Percentiles rank a stretch among this genome's conserved stretches.
Evolutionary conservation across 2,113 vertebrate species (phyloP).

Genomic region (Sinosuthora webbiana): DNA sequence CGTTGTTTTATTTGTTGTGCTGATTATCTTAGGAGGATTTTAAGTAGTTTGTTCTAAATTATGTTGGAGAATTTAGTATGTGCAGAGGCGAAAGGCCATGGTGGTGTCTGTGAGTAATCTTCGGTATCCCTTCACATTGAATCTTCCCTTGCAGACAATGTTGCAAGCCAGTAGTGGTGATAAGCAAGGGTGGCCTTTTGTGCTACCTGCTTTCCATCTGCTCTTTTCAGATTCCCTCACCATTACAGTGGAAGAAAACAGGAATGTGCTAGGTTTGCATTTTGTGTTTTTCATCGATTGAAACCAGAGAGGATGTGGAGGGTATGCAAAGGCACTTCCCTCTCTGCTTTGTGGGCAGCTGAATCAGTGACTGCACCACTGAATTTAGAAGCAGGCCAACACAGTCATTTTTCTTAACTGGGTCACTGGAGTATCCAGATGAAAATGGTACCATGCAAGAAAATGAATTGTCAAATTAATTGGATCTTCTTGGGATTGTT

Average conservation of each 20-base stretch:
- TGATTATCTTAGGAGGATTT: background rate
- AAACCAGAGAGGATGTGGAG: background rate
- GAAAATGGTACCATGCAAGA: background rate
- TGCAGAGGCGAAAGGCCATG: background rate
- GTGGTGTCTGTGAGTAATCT: background rate
- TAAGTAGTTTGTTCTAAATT: background rate
- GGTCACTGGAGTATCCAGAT: background rate
- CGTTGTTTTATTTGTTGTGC: background rate
- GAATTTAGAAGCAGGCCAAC: background rate
- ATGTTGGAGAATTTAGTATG: background rate
- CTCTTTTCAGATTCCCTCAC: background rate
- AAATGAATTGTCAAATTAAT: background rate
- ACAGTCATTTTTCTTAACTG: background rate
- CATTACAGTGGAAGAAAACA: background rate
- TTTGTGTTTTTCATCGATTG: background rate
- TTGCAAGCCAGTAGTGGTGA: background rate
- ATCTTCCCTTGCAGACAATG: background rate
- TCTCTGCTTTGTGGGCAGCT: background rate
- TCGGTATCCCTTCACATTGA: background rate
- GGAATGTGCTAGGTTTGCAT: background rate
- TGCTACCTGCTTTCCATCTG: background rate
- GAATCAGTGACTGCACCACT: background rate
- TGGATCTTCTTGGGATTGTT: background rate
- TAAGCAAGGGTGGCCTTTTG: background rate
- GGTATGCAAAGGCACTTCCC: background rate